Conservation (phyloP, 2,888 invertebrate species). For the Heteromurus nitidus region DNA sequence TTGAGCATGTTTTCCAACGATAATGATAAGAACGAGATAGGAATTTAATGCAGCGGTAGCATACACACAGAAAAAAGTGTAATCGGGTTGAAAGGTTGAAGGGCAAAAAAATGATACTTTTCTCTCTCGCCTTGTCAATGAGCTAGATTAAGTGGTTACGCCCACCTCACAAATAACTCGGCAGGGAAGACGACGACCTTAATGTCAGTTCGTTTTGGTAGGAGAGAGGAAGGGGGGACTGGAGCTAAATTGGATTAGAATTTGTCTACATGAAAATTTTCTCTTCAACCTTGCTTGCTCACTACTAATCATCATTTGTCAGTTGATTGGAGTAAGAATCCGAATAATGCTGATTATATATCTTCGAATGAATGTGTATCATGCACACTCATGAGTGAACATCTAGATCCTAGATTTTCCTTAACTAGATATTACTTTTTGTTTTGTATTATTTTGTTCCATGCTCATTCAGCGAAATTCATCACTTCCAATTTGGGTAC, state of each 20-base stretch:
- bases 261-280: conserved; percentile 50
- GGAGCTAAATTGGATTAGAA: conserved; percentile 62
- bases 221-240: conserved; percentile 48
- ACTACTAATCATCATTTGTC: conserved; percentile 45
- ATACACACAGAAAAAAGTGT: conserved; percentile 22
- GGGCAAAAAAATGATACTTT: conserved; percentile 56
- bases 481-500: too few species aligned
- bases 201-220: neutral
- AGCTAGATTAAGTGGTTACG: conserved; percentile 64
- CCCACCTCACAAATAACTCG: conserved; percentile 67
- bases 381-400: neutral
- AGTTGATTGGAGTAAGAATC: too few species aligned
- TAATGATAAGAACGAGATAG: neutral
- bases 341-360: neutral
- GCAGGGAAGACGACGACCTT: conserved; percentile 9
- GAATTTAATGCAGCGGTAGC: neutral
- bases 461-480: too few species aligned
- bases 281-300: conserved; percentile 14
- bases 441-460: neutral
- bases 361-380: neutral
- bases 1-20: conserved; percentile 3
- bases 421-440: neutral
- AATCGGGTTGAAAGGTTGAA: conserved; percentile 60
- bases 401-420: neutral
- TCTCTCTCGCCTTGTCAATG: conserved; percentile 55